These are phyloP conservation scores for Mactra quadrangularis DNA, from an alignment of 1,140 invertebrate genomes.

Conservation along the genomic window DNA sequence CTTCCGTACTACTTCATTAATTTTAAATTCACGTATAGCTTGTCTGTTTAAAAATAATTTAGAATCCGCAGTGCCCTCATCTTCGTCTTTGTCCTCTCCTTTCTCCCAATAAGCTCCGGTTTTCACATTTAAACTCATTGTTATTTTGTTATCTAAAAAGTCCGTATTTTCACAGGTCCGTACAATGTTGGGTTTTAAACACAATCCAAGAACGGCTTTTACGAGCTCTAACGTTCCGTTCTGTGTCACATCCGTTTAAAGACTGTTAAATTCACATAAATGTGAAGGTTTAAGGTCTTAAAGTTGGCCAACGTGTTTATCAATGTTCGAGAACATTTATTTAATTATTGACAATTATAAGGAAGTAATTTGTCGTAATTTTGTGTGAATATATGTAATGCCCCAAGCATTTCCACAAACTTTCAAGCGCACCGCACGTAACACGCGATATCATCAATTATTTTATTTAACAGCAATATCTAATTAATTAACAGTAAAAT, in stretches of 20 bases:
- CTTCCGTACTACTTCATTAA: slow-evolving; percentile 46
- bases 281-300: no score
- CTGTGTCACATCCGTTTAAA: no score
- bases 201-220: neutral
- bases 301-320: no score
- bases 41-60: slow-evolving; percentile 49
- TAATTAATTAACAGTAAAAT: no score
- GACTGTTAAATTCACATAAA: no score
- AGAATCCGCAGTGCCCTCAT: neutral
- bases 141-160: no score
- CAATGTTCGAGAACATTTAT: slow-evolving; percentile 5
- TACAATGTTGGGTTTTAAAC: no score
- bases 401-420: neutral
- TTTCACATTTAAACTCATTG: slow-evolving; percentile 51
- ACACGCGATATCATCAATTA: no score
- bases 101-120: slow-evolving; percentile 53
- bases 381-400: slow-evolving; percentile 31
- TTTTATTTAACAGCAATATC: no score
- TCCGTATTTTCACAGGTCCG: no score
- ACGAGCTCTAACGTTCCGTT: neutral
- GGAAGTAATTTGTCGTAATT: slow-evolving; percentile 34
- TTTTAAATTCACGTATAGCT: slow-evolving; percentile 30
- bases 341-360: slow-evolving; percentile 11
- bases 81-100: slow-evolving; percentile 40
- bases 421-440: no score